Percentiles rank a stretch among this genome's conserved stretches.
These are phyloP conservation scores for Rattus norvegicus DNA, from an alignment of 2,113 vertebrate species.

Conservation along the genomic window DNA sequence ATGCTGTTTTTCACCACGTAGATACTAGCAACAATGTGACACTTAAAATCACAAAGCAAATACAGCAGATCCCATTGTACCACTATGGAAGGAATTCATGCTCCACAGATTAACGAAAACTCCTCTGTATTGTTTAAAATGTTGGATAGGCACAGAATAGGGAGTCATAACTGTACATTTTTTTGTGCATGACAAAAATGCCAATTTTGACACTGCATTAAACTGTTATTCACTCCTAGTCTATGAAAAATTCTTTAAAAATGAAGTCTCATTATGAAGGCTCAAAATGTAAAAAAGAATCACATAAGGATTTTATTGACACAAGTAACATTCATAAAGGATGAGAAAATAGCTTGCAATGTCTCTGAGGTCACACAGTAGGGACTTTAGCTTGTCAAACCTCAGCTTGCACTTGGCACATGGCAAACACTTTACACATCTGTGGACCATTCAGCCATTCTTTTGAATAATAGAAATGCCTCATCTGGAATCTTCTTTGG, in stretches of 20 bases:
- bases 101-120: neutral
- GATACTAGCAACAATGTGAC: conserved; percentile 53
- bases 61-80: neutral
- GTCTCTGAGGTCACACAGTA: conserved; percentile 45
- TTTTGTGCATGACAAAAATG: conserved; percentile 47
- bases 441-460: neutral
- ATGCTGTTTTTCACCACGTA: conserved; percentile 50
- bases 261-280: neutral
- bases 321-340: conserved; percentile 46
- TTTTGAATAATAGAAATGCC: neutral
- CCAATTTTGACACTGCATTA: conserved; percentile 26
- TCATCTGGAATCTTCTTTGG: neutral
- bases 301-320: conserved; percentile 11
- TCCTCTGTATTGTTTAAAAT: neutral
- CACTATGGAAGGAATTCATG: conserved; percentile 35
- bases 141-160: neutral
- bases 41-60: conserved; percentile 39
- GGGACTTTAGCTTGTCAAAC: conserved; percentile 19
- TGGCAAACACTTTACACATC: neutral
- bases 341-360: conserved; percentile 31
- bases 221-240: conserved; percentile 6
- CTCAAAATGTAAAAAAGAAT: conserved; percentile 18
- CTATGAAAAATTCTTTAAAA: conserved; percentile 54
- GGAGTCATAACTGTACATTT: neutral
- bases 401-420: neutral